phyloP scores from a whole-genome alignment of 35 echinoderm and acorn worm genomes.

The Apostichopus californicus region DNA sequence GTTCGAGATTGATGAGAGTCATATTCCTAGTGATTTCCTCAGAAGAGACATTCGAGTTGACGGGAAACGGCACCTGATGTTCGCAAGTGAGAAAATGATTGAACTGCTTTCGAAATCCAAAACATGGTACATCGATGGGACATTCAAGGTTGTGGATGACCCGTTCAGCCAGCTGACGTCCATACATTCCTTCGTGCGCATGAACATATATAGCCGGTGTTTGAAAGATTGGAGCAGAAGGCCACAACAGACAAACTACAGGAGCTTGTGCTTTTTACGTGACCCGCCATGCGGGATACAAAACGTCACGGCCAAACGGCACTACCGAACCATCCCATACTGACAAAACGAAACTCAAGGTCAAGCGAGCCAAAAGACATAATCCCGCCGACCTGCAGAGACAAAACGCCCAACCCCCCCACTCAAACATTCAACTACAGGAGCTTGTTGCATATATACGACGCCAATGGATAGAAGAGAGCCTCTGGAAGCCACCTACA shows the following conservation, averaged over 20 bases:
- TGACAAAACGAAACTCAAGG: no score
- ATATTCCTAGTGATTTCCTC: slow-evolving; percentile 29
- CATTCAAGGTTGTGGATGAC: slow-evolving; percentile 57
- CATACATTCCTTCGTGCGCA: slow-evolving; percentile 59
- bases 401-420: no score
- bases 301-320: no score
- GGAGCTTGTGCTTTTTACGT: no score
- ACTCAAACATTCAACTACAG: neutral
- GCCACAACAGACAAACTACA: neutral
- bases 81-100: slow-evolving; percentile 47
- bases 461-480: slow-evolving; percentile 9
- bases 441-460: neutral
- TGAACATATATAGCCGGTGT: slow-evolving; percentile 35
- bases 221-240: slow-evolving; percentile 13
- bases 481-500: neutral
- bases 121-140: slow-evolving; percentile 67
- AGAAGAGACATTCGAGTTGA: slow-evolving; percentile 42
- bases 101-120: slow-evolving; percentile 50
- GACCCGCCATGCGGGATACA: no score
- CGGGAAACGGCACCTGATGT: slow-evolving; percentile 43
- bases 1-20: slow-evolving; percentile 25
- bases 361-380: no score
- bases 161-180: slow-evolving; percentile 66
- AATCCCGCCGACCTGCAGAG: no score
- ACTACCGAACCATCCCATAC: no score